phyloP scores from a whole-genome alignment of 1,140 invertebrate species.

The Drosophila fuyamai region DNA sequence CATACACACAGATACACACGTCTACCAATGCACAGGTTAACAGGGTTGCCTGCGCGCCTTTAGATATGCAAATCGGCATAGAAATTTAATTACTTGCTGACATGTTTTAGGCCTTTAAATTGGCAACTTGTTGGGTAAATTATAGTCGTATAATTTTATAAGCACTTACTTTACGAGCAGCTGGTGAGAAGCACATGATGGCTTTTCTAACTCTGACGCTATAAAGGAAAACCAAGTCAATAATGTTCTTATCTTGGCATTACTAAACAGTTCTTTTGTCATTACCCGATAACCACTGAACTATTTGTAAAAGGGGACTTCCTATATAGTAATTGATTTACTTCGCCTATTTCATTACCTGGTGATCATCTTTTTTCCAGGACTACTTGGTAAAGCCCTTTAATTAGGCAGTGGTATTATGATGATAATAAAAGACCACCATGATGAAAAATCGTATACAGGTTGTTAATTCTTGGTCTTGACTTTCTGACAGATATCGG shows the following conservation, averaged over 20 bases:
- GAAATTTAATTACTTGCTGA: slow-evolving; percentile 74
- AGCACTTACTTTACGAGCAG: slow-evolving; percentile 3
- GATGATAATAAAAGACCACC: not conserved
- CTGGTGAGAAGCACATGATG: not conserved
- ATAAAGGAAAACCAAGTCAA: not conserved
- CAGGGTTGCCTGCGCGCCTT: slow-evolving; percentile 55
- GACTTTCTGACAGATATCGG: not conserved
- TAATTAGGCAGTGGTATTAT: not conserved
- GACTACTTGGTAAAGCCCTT: not conserved
- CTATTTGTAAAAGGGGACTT: not conserved
- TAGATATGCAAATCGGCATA: slow-evolving; percentile 68
- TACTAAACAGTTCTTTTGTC: not conserved
- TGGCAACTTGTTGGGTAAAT: slow-evolving; percentile 40
- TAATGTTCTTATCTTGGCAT: not conserved
- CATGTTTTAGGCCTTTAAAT: slow-evolving; percentile 55
- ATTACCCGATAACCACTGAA: not conserved
- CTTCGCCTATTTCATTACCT: slow-evolving; percentile 2
- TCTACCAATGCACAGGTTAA: not conserved
- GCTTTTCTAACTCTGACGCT: not conserved
- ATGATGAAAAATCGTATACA: not conserved
- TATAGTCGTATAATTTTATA: slow-evolving; percentile 27
- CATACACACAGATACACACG: slow-evolving; percentile 32
- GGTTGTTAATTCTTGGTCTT: not conserved
- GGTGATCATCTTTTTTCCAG: not conserved
- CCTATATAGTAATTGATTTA: not conserved